phyloP scores from a whole-genome alignment of 2,888 invertebrate species.

The Apocheima hispidaria region DNA sequence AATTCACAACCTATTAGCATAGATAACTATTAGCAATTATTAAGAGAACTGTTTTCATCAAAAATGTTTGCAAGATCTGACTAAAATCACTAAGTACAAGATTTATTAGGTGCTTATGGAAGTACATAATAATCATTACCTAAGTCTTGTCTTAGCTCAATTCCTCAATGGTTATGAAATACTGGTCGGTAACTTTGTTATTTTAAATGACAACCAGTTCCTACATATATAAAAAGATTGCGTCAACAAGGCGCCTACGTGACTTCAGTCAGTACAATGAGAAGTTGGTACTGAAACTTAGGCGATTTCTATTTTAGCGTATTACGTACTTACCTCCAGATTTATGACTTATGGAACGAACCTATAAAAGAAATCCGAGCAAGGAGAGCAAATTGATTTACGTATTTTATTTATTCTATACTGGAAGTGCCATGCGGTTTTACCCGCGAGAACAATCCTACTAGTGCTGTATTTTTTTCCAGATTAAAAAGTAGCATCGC shows the following conservation, averaged over 20 bases:
- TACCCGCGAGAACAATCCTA: no score
- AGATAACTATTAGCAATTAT: no score
- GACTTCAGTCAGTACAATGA: constrained; percentile 7
- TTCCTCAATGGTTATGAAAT: no score
- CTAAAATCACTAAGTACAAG: no score
- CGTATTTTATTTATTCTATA: constrained; percentile 2
- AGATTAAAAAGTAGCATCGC: no score
- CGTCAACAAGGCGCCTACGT: constrained; percentile 13
- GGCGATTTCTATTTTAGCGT: constrained; percentile 22
- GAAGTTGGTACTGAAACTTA: constrained; percentile 14
- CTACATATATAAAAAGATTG: neutral
- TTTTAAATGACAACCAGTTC: constrained; percentile 6
- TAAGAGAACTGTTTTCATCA: no score
- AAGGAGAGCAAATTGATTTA: constrained; percentile 22
- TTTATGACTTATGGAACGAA: constrained; percentile 24
- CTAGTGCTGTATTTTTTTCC: no score
- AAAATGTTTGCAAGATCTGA: no score
- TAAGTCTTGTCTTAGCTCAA: no score
- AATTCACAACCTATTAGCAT: neutral
- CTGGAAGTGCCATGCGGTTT: no score
- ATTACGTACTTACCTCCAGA: constrained; percentile 15
- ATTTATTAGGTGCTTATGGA: neutral
- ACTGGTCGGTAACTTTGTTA: neutral
- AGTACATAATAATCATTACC: neutral
- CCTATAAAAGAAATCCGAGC: constrained; percentile 16